Base-by-base conservation (phyloP, 2,888 invertebrate genomes). In the Monopis laevigella region DNA sequence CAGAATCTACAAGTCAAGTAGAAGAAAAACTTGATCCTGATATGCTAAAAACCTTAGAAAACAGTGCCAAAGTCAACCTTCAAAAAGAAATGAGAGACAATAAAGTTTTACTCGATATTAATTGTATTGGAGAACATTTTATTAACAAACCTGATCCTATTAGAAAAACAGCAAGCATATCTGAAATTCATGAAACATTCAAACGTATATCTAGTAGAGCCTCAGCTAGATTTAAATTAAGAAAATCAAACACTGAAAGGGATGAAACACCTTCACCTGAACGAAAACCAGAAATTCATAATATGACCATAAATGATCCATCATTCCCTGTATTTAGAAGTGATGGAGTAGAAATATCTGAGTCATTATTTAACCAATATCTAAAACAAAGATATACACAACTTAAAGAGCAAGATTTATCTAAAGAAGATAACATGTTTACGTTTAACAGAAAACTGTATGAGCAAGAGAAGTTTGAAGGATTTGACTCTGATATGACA, bases 221-320 rank as follows among this genome's bases (percentile, higher is more conserved):
- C 1, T 78, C 84, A 0, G 72, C 87, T 1, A 85, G 85, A 45
- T 83, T 84, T 45, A 80, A 75, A 45, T 61, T 72, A 51, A 68
- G 68, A 53, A 48, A 56, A 45, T 56, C 70, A 0, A 63, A 69
- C 47, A 51, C 55, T 4, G 53, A 59, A n/a, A 55, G 59, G 27
- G 67, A 72, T 27, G 44, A 55, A 19, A 56, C 62, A 1, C 63
- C 65, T 2, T 61, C 69, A 0, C 65, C 68, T 1, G 74, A 74
- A 35, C 57, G 57, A n/a, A 46, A 62, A 24, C 45, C 55, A 2
- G 40, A 40, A 29, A 70, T 70, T 43, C 81, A 82, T 42, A 86
- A 84, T 18, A 85, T 87, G 58, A 90, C 92, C 0, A 90, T 92
- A 41, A 86, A 88, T 32, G 93, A 93, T 65, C 92, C 93, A 1